Conservation (phyloP, 2,113 vertebrate genomes). For the Barbus barbus region DNA sequence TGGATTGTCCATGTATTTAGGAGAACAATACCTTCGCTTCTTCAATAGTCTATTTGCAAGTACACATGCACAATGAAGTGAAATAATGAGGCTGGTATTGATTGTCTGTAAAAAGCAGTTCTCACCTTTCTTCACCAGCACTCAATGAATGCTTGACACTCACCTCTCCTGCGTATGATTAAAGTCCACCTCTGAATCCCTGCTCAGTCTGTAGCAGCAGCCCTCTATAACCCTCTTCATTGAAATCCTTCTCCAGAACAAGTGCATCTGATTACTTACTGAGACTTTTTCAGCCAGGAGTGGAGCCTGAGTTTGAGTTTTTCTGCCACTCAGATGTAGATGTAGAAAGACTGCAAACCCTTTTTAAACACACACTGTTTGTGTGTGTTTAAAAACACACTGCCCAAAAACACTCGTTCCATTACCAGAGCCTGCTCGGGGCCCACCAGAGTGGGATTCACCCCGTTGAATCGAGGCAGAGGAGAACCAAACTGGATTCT, state of each 20-base stretch:
- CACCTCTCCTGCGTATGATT: not conserved
- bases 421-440: too few relatives aligned
- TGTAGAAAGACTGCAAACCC: too few relatives aligned
- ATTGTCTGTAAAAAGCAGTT: not conserved
- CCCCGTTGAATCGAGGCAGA: too few relatives aligned
- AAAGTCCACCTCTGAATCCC: not conserved
- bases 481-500: too few relatives aligned
- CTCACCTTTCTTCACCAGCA: not conserved
- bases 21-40: not conserved
- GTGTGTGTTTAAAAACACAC: too few relatives aligned
- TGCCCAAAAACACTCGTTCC: too few relatives aligned
- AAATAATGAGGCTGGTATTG: not conserved
- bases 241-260: not conserved
- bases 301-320: not conserved
- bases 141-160: conserved; percentile 9
- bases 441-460: too few relatives aligned
- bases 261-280: conserved; percentile 1
- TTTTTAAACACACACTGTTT: not conserved
- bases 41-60: not conserved
- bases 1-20: not conserved
- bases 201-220: not conserved
- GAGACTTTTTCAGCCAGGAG: not conserved
- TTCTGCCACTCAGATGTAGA: not conserved
- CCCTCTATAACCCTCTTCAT: not conserved
- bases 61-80: not conserved